These are phyloP conservation scores for Alaudala cheleensis DNA, from an alignment of 2,113 vertebrate species.

Conservation along the genomic window DNA sequence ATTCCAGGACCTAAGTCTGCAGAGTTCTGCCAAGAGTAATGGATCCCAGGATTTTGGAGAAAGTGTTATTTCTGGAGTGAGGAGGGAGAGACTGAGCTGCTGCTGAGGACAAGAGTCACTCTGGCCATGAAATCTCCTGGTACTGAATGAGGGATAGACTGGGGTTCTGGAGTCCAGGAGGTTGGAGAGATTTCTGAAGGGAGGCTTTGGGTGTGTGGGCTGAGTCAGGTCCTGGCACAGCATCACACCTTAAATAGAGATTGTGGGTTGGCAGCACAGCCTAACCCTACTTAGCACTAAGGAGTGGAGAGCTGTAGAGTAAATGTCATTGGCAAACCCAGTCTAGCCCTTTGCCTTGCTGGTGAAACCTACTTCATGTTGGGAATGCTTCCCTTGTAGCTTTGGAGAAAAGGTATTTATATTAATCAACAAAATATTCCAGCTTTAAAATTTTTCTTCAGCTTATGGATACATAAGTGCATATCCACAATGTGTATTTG, in stretches of 20 bases:
- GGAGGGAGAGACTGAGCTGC: neutral
- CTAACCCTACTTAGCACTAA: neutral
- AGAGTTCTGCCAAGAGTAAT: neutral
- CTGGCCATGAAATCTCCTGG: neutral
- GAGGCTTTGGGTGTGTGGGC: neutral
- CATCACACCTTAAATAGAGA: neutral
- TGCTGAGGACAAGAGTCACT: neutral
- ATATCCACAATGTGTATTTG: neutral
- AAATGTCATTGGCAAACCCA: neutral
- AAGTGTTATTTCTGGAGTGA: neutral
- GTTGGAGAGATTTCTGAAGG: neutral
- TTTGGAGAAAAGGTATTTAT: neutral
- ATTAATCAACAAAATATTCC: neutral
- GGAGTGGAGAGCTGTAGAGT: neutral
- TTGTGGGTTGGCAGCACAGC: neutral
- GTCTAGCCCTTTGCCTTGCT: neutral
- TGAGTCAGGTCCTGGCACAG: neutral
- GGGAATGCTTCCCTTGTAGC: neutral
- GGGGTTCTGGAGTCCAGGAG: accelerated
- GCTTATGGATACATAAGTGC: neutral
- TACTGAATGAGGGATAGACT: neutral
- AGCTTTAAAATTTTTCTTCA: neutral
- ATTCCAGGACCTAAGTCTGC: neutral
- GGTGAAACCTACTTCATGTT: neutral
- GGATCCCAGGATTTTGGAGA: neutral